A percentile compares a stretch with the other conserved stretches of the same genome.
Conservation (phyloP, 1,140 invertebrate species). For the Dendrolimus kikuchii region DNA sequence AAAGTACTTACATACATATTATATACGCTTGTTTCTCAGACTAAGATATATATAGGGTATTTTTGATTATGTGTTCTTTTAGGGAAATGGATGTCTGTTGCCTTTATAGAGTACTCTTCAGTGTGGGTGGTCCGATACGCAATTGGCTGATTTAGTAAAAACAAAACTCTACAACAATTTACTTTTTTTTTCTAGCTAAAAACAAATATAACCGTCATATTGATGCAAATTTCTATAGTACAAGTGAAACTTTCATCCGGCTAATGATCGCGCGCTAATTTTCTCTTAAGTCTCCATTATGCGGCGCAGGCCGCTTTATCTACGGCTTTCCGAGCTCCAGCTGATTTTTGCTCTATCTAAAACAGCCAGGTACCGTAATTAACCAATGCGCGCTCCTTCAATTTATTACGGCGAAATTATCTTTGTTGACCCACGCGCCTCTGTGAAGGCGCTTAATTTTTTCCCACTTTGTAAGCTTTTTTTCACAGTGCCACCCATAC, state of each 20-base stretch:
- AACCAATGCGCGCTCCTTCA: conserved; percentile 26
- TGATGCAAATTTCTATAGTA: conserved; percentile 17
- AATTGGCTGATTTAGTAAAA: no score
- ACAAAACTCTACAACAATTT: no score
- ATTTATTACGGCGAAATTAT: conserved; percentile 49
- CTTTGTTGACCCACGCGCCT: conserved; percentile 46
- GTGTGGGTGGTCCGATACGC: no score
- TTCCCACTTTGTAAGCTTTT: conserved; percentile 27
- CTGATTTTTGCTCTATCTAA: conserved; percentile 32
- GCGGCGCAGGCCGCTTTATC: conserved; percentile 26
- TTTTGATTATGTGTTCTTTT: no score
- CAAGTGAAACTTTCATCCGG: conserved; percentile 18
- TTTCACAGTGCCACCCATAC: conserved; percentile 12
- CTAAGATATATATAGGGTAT: no score
- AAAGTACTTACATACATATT: no score
- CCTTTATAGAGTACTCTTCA: no score
- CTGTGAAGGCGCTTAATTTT: conserved; percentile 25
- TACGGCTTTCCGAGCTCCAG: conserved; percentile 10
- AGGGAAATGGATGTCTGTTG: no score
- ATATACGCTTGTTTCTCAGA: no score
- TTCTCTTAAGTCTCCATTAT: conserved; percentile 37
- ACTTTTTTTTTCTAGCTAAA: no score
- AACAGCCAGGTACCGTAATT: conserved; percentile 32
- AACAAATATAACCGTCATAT: background rate
- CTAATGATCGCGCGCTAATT: conserved; percentile 38